These are phyloP conservation scores for Heliothis virescens DNA, from an alignment of 1,140 invertebrate species.

Conservation along the genomic window DNA sequence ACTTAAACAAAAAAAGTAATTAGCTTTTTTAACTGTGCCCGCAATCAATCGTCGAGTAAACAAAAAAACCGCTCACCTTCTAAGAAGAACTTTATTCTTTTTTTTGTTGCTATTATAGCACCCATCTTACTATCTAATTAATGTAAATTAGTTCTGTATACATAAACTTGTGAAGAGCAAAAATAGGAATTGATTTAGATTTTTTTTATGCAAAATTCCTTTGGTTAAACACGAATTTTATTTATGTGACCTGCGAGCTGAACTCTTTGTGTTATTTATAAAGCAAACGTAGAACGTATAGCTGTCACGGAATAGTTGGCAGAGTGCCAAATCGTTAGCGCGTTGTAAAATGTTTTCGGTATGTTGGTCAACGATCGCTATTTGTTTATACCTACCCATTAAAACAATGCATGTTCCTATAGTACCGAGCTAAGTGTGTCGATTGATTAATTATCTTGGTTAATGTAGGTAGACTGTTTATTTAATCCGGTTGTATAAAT, in stretches of 20 bases:
- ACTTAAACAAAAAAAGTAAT: constrained; percentile 60
- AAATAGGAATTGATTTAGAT: constrained; percentile 50
- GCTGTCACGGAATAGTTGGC: constrained; percentile 79
- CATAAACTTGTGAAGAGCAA: constrained; percentile 30
- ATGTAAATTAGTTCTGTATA: constrained; percentile 1
- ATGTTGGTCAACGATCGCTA: constrained; percentile 81
- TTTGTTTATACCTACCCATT: constrained; percentile 74
- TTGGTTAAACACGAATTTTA: constrained; percentile 41
- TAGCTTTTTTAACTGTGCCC: constrained; percentile 54
- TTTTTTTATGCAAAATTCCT: constrained; percentile 53
- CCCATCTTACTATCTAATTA: not conserved
- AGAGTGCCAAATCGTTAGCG: constrained; percentile 74
- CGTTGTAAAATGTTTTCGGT: constrained; percentile 75
- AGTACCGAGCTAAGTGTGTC: constrained; percentile 4
- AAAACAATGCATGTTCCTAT: constrained; percentile 28
- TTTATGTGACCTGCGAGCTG: constrained; percentile 51
- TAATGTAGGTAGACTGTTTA: not conserved
- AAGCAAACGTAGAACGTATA: constrained; percentile 66
- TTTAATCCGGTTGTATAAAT: not conserved
- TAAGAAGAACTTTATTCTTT: constrained; percentile 20
- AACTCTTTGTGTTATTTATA: constrained; percentile 68
- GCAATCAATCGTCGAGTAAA: constrained; percentile 11
- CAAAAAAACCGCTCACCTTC: constrained; percentile 6
- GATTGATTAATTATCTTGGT: constrained; percentile 3
- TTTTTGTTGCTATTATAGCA: constrained; percentile 10